These are phyloP conservation scores for Parasteatoda tepidariorum DNA, from an alignment of 1,140 invertebrate genomes.

Conservation along the genomic window DNA sequence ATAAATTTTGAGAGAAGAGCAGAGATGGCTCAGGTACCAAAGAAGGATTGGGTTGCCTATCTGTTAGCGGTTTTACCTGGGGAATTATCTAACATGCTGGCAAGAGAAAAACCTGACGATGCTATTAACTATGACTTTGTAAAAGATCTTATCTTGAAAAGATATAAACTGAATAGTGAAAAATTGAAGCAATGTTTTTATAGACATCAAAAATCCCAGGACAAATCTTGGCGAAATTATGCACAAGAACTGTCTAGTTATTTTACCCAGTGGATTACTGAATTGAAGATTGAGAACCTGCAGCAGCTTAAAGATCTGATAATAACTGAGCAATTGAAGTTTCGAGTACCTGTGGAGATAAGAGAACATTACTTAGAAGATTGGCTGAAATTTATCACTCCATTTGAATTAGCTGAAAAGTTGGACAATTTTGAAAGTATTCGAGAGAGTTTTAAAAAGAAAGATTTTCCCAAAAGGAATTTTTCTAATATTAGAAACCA, in stretches of 20 bases:
- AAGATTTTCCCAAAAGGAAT: no score
- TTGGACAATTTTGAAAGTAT: slow-evolving; percentile 3
- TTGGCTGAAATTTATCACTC: background rate
- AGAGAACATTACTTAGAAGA: background rate
- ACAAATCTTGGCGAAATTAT: background rate
- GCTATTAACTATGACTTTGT: background rate
- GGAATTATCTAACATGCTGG: background rate
- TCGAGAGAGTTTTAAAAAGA: background rate
- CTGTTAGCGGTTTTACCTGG: background rate
- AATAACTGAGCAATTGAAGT: slow-evolving; percentile 1
- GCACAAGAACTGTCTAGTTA: background rate
- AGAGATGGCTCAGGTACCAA: background rate
- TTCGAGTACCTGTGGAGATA: background rate
- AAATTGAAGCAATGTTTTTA: slow-evolving; percentile 14
- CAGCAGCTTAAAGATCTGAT: background rate
- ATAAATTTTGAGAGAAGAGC: slow-evolving; percentile 3
- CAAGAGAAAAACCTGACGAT: background rate
- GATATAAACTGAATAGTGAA: slow-evolving; percentile 12
- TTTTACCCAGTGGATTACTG: background rate
- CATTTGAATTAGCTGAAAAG: slow-evolving; percentile 1
- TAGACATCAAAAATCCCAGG: background rate
- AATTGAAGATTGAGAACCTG: background rate
- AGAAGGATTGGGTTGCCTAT: background rate
- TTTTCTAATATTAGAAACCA: no score
- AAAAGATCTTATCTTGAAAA: background rate